These are phyloP conservation scores for Campylorhamphus procurvoides DNA, from an alignment of 2,113 vertebrate species.

Conservation along the genomic window DNA sequence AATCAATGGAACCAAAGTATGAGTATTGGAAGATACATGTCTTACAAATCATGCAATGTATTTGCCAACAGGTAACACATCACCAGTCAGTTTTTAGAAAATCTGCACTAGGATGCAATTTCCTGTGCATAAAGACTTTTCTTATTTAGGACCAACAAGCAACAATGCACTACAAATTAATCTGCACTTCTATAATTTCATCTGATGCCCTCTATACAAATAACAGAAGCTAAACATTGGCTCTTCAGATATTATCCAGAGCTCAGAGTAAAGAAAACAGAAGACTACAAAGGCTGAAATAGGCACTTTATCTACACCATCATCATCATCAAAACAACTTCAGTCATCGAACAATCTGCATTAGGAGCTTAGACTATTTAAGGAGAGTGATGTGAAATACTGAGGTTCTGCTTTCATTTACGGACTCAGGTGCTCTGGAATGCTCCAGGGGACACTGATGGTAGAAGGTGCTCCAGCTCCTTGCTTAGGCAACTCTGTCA, in stretches of 20 bases:
- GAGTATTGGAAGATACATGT: background rate
- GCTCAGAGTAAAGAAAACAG: background rate
- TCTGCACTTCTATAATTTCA: background rate
- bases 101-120: background rate
- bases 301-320: background rate
- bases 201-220: background rate
- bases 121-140: background rate
- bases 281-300: background rate
- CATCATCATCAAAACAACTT: too few species aligned
- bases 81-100: background rate
- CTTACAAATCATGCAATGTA: background rate
- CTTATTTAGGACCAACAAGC: background rate
- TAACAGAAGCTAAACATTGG: background rate
- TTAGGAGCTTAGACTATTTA: background rate
- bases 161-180: background rate
- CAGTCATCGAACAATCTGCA: background rate
- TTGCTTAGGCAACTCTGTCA: rapidly evolving
- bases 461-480: background rate
- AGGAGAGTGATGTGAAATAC: background rate
- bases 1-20: background rate
- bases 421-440: background rate
- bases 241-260: background rate
- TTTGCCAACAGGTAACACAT: background rate
- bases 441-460: background rate
- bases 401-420: rapidly evolving